Base-by-base conservation (phyloP, 2,797 vertebrate species). In the Pangasius mekongensis region DNA sequence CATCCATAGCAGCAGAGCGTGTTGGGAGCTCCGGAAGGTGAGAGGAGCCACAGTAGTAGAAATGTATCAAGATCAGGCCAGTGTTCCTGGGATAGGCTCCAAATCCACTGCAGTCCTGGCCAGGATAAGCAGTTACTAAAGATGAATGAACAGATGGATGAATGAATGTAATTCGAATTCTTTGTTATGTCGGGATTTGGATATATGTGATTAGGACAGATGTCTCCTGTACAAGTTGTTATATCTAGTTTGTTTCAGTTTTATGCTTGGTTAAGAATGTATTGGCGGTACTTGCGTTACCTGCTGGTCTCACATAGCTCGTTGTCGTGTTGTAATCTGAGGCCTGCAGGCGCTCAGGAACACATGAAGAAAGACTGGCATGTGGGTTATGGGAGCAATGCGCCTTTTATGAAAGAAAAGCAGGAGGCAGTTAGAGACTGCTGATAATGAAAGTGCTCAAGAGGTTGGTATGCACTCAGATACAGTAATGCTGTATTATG, bases 331-430 rank as follows among this genome's bases (percentile, higher is more conserved):
- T 33, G 60, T 58, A 84, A 62, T 74, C 10, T 54, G 58, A 84
- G 52, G 81, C 36, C 62, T 87, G 54, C 47, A 39, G 73, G 66
- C 54, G 30, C 2, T 20, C 56, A 36, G 64, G n/a, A 60, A 47
- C 69, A 33, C 33, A 69, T 82, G 87, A 77, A 87, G 76, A 86
- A 80, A 69, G 27, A 24, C 47, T 47, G 87, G 84, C 60, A 88
- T 90, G 88, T 43, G 30, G 73, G 64, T 80, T 88, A 87, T 88
- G 83, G 85, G 60, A 62, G 43, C 22, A 66, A 89, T 89, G 84
- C 56, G 71, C 16, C 33, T 83, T 83, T 64, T 80, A 33, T 87
- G 22, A 76, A 81, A 89, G 20, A 89, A 47, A 54, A 43, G 58
- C 43, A 66, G 67, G 47, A 62, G 66, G 27, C 78, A 47, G 49